These are phyloP conservation scores for Caerostris extrusa DNA, from an alignment of 1,140 invertebrate genomes.

Conservation along the genomic window DNA sequence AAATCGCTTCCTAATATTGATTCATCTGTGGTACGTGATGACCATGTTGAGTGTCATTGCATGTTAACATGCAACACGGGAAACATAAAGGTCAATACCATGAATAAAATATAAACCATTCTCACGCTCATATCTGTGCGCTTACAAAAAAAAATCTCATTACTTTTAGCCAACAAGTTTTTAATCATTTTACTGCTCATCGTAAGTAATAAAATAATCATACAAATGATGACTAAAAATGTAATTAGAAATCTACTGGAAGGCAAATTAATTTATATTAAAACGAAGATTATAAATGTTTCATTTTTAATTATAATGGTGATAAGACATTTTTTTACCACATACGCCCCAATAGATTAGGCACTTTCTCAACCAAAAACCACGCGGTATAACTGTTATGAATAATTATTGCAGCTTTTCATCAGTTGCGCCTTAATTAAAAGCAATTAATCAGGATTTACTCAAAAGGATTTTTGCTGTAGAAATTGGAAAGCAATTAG, in stretches of 20 bases:
- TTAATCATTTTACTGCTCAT: background rate
- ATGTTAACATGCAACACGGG: background rate
- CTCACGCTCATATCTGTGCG: too few relatives aligned
- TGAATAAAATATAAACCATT: background rate
- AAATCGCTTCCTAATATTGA: background rate
- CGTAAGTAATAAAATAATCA: background rate
- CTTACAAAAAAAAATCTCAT: background rate
- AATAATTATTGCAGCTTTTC: conserved; percentile 9
- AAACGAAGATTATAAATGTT: background rate
- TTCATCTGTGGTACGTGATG: conserved; percentile 3
- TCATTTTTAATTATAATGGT: background rate
- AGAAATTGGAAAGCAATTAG: background rate
- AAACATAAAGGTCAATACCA: background rate
- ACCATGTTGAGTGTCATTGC: conserved; percentile 14
- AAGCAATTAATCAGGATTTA: conserved; percentile 19
- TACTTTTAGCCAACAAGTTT: background rate
- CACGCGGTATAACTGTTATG: background rate
- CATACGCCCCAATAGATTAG: background rate
- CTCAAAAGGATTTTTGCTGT: background rate
- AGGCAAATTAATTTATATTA: background rate
- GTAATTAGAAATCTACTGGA: background rate
- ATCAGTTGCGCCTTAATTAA: conserved; percentile 4
- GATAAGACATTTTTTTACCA: background rate
- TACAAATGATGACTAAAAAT: background rate
- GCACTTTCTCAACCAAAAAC: background rate